Conservation (phyloP, 1,140 invertebrate genomes). For the Lordiphosa collinella region DNA sequence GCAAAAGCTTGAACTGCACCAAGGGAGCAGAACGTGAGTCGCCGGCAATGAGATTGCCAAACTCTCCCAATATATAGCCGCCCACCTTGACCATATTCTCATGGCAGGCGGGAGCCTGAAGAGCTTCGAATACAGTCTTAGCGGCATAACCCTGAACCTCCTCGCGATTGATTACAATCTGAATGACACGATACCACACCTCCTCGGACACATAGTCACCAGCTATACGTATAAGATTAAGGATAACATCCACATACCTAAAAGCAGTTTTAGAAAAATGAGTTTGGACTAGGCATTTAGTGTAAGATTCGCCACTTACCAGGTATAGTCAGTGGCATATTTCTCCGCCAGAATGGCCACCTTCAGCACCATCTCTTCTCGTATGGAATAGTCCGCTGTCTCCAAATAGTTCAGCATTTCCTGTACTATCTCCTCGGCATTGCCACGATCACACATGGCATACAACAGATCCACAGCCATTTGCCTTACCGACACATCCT, state of each 20-base stretch:
- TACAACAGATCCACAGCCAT: slow-evolving; percentile 99
- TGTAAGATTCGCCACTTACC: slow-evolving; percentile 81
- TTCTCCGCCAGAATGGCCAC: slow-evolving; percentile 99
- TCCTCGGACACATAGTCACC: slow-evolving; percentile 99
- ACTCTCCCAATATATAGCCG: slow-evolving; percentile 99
- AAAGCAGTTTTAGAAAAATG: not conserved
- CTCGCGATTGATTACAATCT: slow-evolving; percentile 99
- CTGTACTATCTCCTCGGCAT: slow-evolving; percentile 99
- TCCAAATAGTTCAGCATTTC: slow-evolving; percentile 99
- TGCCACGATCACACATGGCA: slow-evolving; percentile 99
- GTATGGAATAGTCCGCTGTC: slow-evolving; percentile 99
- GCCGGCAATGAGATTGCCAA: slow-evolving; percentile 99
- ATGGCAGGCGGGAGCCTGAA: slow-evolving; percentile 99
- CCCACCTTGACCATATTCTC: slow-evolving; percentile 99
- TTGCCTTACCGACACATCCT: slow-evolving; percentile 99
- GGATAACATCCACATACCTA: slow-evolving; percentile 96
- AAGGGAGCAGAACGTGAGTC: slow-evolving; percentile 97
- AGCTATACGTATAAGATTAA: slow-evolving; percentile 99
- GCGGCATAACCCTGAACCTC: slow-evolving; percentile 99
- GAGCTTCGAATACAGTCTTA: slow-evolving; percentile 99
- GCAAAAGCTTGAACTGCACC: slow-evolving; percentile 97
- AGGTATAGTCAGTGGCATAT: slow-evolving; percentile 99
- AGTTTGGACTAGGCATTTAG: not conserved
- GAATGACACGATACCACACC: slow-evolving; percentile 99
- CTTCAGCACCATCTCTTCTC: slow-evolving; percentile 99